These are phyloP conservation scores for Lissocephala sabroskyi DNA, from an alignment of 2,888 invertebrate genomes.

Conservation along the genomic window DNA sequence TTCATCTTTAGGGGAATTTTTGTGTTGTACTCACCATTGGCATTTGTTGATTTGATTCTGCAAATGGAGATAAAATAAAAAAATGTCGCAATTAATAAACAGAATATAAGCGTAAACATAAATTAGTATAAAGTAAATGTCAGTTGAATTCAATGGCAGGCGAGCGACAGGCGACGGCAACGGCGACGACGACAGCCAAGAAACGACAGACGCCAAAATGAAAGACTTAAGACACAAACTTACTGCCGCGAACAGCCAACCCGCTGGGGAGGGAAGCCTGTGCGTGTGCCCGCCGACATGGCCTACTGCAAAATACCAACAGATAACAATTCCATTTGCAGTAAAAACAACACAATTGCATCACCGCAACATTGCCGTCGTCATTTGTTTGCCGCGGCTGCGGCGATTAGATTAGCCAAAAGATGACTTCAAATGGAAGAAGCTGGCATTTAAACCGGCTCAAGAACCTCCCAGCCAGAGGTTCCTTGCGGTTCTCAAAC, in stretches of 20 bases:
- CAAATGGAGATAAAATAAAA: slow-evolving; percentile 37
- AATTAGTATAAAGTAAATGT: slow-evolving; percentile 37
- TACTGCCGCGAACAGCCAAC: slow-evolving; percentile 16
- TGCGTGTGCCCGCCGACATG: slow-evolving; percentile 10
- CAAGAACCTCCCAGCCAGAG: too few species aligned
- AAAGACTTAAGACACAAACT: slow-evolving; percentile 68
- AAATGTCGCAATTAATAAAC: slow-evolving; percentile 19
- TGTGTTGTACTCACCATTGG: slow-evolving; percentile 73
- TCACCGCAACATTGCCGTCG: slow-evolving; percentile 19
- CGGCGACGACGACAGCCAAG: too few species aligned
- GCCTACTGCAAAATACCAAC: slow-evolving; percentile 14
- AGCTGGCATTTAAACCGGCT: slow-evolving; percentile 32
- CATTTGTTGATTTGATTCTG: slow-evolving; percentile 73
- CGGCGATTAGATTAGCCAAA: slow-evolving; percentile 33
- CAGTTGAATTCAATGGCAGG: slow-evolving; percentile 27
- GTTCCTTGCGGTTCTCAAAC: too few species aligned
- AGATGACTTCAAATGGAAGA: slow-evolving; percentile 16
- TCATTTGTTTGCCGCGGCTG: slow-evolving; percentile 40
- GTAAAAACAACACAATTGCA: slow-evolving; percentile 38
- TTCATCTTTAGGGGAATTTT: too few species aligned
- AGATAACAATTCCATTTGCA: slow-evolving; percentile 36
- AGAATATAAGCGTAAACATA: slow-evolving; percentile 36
- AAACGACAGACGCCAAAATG: slow-evolving; percentile 48
- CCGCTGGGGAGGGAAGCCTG: neutral
- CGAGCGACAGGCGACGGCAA: slow-evolving; percentile 17